Evolutionary conservation across 2,797 vertebrate species (phyloP).

Genomic region (Gymnoscopelus microlampas): DNA sequence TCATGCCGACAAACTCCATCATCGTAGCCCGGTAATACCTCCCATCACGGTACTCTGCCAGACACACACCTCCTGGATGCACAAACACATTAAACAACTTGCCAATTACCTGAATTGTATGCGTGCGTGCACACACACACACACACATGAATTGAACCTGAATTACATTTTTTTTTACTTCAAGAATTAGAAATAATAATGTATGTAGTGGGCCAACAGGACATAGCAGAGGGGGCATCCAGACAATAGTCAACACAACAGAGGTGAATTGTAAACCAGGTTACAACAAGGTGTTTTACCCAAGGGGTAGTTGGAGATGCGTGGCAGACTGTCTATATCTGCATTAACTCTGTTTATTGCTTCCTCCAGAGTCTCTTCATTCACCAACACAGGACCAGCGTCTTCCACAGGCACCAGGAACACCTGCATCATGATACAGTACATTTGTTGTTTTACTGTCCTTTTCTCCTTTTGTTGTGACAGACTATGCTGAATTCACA

Average conservation of each 20-base stretch:
- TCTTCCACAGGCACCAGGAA: constrained; percentile 70
- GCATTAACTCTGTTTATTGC: constrained; percentile 79
- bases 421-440: constrained; percentile 58
- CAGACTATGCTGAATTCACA: too few relatives aligned
- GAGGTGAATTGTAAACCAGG: not conserved
- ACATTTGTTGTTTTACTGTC: not conserved
- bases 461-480: too few relatives aligned
- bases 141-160: not conserved
- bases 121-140: too few relatives aligned
- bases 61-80: constrained; percentile 85
- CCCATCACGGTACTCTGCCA: constrained; percentile 89
- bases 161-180: not conserved
- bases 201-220: too few relatives aligned
- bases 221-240: too few relatives aligned
- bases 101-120: too few relatives aligned
- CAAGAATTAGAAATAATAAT: too few relatives aligned
- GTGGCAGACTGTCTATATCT: constrained; percentile 59
- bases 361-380: constrained; percentile 77
- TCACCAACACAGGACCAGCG: constrained; percentile 16
- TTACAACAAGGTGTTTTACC: constrained; percentile 74
- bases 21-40: constrained; percentile 89
- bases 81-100: constrained; percentile 1
- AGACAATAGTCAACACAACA: too few relatives aligned
- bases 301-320: constrained; percentile 77
- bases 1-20: constrained; percentile 75